Evolutionary conservation across 2,888 invertebrate genomes (phyloP), one percentile per base, ranked within the genome.

Genomic region (Conus canariensis): DNA sequence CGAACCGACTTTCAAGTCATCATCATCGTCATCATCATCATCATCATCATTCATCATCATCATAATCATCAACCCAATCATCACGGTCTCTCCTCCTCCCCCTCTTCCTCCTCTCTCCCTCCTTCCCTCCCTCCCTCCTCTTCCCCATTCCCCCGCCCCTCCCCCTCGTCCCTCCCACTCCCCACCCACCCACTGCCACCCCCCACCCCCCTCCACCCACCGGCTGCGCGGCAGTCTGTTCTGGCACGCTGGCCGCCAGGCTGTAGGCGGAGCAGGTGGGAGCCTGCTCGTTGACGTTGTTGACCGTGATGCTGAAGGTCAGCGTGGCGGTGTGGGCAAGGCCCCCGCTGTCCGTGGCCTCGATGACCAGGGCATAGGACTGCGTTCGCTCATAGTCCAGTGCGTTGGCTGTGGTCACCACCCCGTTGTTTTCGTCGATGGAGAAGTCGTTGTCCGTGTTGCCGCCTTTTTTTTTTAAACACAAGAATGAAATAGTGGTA

Each of bases 251-350:
- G 30, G 80, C 90, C 60, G 58, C 85, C 59, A 90, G 80, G 16
- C 64, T 58, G 12, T 92, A 90, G 8, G 92, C 90, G 14, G 90
- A 74, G 89, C 95, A 95, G 0, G 92, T 82, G 10, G 95, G 95
- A 4, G 91, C 82, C 87, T 94, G 94, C 90, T 95, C 95, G 91
- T 94, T 94, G 59, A 94, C 93, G 91, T 95, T 94, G 30, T 92
- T 91, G 4, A 95, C 93, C 14, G 92, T 88, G 9, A 95, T 90
- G 1, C 92, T 93, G 8, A 95, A 86, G n/a, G 93, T 94, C 7
- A 92, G 91, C 12, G 92, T 93, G 7, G 87, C 88, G 6, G 92
- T 89, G n/a, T 87, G 87, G 58, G 93, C 64, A 10, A 91, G 64
- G 22, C 92, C 93, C 0, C 92, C 92, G 88, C 93, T 89, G 70